These are phyloP conservation scores for Xyrauchen texanus DNA, from an alignment of 2,113 vertebrate species.

Conservation along the genomic window DNA sequence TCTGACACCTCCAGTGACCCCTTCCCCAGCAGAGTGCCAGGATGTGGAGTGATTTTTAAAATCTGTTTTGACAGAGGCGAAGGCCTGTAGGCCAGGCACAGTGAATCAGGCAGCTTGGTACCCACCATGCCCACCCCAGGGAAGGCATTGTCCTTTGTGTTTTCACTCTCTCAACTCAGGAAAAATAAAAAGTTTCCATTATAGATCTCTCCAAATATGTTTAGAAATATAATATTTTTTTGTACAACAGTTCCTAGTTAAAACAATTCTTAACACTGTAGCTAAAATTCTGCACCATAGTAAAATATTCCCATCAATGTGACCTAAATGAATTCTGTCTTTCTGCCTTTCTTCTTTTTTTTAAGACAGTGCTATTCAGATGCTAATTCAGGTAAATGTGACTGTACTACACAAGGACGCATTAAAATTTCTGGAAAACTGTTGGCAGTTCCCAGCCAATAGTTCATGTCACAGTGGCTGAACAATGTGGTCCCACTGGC, in stretches of 20 bases:
- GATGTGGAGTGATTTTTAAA: slow-evolving; percentile 31
- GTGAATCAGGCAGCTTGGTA: slow-evolving; percentile 72
- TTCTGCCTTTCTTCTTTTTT: slow-evolving; percentile 25
- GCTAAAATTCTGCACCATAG: slow-evolving; percentile 74
- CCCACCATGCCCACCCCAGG: slow-evolving; percentile 43
- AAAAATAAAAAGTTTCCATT: slow-evolving; percentile 49
- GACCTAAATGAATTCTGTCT: slow-evolving; percentile 23
- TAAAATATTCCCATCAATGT: slow-evolving; percentile 67
- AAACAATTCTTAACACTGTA: slow-evolving; percentile 63
- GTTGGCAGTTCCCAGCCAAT: slow-evolving; percentile 33
- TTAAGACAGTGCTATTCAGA: slow-evolving; percentile 10
- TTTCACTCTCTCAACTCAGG: slow-evolving; percentile 53
- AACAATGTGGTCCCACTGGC: background rate
- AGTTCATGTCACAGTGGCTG: slow-evolving; percentile 40
- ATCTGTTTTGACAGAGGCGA: slow-evolving; percentile 15
- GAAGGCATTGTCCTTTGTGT: slow-evolving; percentile 61
- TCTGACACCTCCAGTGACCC: background rate
- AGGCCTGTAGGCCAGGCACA: slow-evolving; percentile 69
- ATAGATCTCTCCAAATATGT: slow-evolving; percentile 62
- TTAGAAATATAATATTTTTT: slow-evolving; percentile 67
- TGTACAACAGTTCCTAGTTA: slow-evolving; percentile 61
- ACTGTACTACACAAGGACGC: slow-evolving; percentile 57
- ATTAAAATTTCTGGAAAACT: slow-evolving; percentile 21
- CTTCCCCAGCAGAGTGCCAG: slow-evolving; percentile 11
- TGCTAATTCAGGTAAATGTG: slow-evolving; percentile 53